Conservation (phyloP, 2,113 vertebrate species). For the Trachemys scripta region DNA sequence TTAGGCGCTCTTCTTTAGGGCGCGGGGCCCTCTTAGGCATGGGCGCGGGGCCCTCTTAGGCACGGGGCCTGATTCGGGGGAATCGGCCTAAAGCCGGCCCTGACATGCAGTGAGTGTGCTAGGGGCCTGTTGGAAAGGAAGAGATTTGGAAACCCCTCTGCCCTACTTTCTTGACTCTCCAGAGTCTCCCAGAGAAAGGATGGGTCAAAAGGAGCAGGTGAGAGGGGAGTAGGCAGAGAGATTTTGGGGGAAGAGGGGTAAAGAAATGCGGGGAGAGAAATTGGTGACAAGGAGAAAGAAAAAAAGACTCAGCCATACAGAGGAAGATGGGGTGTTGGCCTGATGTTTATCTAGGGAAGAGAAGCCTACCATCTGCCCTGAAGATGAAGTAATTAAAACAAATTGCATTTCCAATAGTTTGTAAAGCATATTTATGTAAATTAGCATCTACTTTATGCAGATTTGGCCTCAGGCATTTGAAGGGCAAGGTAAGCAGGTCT, state of each 20-base stretch:
- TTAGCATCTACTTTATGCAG: not conserved
- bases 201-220: not conserved
- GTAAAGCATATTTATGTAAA: not conserved
- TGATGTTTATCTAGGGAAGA: not conserved
- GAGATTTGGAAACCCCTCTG: not conserved
- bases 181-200: not conserved
- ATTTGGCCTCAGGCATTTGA: slow-evolving; percentile 9
- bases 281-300: not conserved
- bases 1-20: too few species aligned
- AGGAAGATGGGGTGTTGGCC: rapidly evolving
- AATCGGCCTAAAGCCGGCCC: too few species aligned
- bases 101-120: not conserved
- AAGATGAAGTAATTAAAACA: not conserved
- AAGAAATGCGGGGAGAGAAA: rapidly evolving
- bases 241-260: not conserved
- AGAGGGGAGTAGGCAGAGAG: not conserved
- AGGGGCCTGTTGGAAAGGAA: not conserved
- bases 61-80: too few species aligned
- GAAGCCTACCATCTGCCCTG: not conserved
- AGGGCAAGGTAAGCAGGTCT: not conserved
- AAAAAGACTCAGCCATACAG: not conserved
- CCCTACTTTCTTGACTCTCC: not conserved
- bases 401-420: not conserved
- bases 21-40: too few species aligned
- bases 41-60: too few species aligned